Evolutionary conservation across 2,888 invertebrate species (phyloP).

Genomic region (Drosophila yooni): DNA sequence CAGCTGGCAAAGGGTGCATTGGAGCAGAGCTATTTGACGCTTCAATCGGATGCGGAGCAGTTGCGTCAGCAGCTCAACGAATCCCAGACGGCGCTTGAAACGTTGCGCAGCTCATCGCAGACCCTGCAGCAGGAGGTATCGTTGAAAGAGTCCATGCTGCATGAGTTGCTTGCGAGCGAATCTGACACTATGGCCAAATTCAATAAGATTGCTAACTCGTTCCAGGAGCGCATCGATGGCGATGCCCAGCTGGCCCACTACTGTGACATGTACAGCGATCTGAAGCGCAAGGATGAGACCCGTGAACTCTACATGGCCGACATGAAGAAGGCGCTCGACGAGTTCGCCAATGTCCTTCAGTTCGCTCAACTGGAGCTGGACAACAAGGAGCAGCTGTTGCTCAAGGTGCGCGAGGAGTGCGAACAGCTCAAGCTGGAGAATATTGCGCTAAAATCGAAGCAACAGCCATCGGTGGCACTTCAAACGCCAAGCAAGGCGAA

Average conservation of each 20-base stretch:
- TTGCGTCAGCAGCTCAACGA: conserved; percentile 77
- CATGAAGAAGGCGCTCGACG: conserved; percentile 85
- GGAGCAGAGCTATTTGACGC: conserved; percentile 77
- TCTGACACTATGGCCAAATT: conserved; percentile 85
- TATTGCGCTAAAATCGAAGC: conserved; percentile 83
- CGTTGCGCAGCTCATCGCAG: conserved; percentile 81
- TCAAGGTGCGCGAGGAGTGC: conserved; percentile 83
- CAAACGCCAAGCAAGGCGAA: conserved; percentile 71
- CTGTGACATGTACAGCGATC: conserved; percentile 83
- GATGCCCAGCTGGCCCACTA: conserved; percentile 84
- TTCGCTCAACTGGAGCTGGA: conserved; percentile 84
- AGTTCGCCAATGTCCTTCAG: conserved; percentile 84
- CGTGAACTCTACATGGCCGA: conserved; percentile 85
- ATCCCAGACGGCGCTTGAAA: conserved; percentile 75
- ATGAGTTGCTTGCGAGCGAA: conserved; percentile 84
- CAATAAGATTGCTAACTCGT: conserved; percentile 85
- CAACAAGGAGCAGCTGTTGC: conserved; percentile 83
- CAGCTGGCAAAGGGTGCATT: conserved; percentile 81
- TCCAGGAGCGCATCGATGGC: conserved; percentile 84
- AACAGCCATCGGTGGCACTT: conserved; percentile 62
- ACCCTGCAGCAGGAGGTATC: conserved; percentile 84
- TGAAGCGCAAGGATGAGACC: conserved; percentile 84
- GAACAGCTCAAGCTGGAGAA: conserved; percentile 84
- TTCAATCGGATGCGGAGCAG: conserved; percentile 79
- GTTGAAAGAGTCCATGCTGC: conserved; percentile 84